Evolutionary conservation across 1,140 invertebrate species (phyloP).

Genomic region (Heliconius hermathena): DNA sequence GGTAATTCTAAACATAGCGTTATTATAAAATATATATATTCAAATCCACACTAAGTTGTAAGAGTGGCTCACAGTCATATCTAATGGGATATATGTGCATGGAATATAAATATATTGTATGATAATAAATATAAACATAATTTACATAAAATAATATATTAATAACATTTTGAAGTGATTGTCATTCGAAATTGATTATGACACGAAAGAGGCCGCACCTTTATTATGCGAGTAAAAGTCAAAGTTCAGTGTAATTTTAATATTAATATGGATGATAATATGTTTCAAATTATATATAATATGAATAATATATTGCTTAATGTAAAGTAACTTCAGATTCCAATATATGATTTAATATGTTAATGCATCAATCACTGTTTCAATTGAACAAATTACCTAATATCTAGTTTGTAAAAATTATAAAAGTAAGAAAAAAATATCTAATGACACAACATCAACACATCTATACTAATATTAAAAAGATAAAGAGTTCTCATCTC

Average conservation of each 20-base stretch:
- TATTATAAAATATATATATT: neutral
- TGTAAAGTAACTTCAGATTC: neutral
- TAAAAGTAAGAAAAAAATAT: no score
- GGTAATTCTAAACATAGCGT: neutral
- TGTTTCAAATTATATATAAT: neutral
- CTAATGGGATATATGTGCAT: neutral
- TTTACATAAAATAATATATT: neutral
- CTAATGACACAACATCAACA: no score
- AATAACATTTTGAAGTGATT: neutral
- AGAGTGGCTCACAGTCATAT: neutral
- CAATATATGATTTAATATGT: no score
- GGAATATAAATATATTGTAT: neutral
- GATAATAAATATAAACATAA: neutral
- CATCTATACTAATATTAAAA: no score
- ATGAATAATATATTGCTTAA: neutral
- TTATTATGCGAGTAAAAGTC: constrained; percentile 34
- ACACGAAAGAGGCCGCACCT: constrained; percentile 44
- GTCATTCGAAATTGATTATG: constrained; percentile 38
- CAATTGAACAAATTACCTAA: no score
- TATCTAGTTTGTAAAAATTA: no score
- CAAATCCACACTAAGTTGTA: neutral
- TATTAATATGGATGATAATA: neutral
- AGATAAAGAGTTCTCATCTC: no score
- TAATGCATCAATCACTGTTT: no score
- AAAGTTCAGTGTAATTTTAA: constrained; percentile 36